Percentiles rank a stretch among this genome's conserved stretches.
Conservation (phyloP, 2,888 invertebrate species). For the Phaonia tiefii region DNA sequence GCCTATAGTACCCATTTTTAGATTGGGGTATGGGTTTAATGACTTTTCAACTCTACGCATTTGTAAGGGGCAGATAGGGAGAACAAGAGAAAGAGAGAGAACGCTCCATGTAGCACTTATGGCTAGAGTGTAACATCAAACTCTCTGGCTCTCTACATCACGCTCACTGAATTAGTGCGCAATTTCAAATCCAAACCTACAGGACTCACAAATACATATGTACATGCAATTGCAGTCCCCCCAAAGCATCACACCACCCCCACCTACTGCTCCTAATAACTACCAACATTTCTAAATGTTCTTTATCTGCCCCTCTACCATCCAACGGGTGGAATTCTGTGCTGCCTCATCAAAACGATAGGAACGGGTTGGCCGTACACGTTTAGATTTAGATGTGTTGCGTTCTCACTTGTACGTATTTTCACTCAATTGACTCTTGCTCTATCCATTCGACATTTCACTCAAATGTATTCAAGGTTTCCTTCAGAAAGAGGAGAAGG, state of each 20-base stretch:
- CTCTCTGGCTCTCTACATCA: not conserved
- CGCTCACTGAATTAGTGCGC: constrained; percentile 74
- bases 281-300: not conserved
- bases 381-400: not conserved
- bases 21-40: constrained; percentile 58
- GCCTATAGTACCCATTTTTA: not conserved
- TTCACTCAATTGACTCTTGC: not conserved
- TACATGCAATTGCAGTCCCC: not conserved
- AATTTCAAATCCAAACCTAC: constrained; percentile 73
- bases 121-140: constrained; percentile 1
- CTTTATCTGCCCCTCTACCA: not conserved
- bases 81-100: too few relatives aligned
- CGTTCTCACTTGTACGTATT: not conserved
- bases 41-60: constrained; percentile 56
- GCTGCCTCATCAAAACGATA: too few relatives aligned
- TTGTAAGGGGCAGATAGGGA: not conserved
- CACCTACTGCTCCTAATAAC: not conserved
- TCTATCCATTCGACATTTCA: too few relatives aligned
- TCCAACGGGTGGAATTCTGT: not conserved
- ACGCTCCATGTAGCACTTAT: not conserved
- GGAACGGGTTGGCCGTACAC: not conserved
- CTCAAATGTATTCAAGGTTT: too few relatives aligned
- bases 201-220: constrained; percentile 36
- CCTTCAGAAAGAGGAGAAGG: too few relatives aligned
- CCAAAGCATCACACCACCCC: not conserved